Evolutionary conservation across 1,140 invertebrate species (phyloP).

Genomic region (Papilio polyxenes): DNA sequence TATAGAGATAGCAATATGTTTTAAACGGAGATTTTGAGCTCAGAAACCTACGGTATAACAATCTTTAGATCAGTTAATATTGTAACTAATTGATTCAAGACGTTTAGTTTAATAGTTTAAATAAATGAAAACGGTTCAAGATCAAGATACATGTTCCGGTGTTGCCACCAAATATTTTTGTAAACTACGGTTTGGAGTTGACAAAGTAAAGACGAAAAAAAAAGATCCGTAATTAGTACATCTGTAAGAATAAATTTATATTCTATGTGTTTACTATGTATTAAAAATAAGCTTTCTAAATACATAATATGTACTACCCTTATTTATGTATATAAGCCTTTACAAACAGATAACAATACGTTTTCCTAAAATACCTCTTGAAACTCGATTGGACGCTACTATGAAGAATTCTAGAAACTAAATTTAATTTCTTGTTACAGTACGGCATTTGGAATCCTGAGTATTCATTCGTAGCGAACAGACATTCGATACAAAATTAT

Average conservation of each 20-base stretch:
- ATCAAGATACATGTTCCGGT: no score
- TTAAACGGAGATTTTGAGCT: no score
- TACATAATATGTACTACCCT: not conserved
- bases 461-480: not conserved
- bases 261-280: not conserved
- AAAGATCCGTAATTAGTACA: no score
- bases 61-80: no score
- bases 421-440: constrained; percentile 18
- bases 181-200: no score
- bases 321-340: not conserved
- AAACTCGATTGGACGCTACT: constrained; percentile 4
- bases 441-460: constrained; percentile 2
- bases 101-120: no score
- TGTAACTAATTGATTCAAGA: no score
- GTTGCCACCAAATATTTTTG: no score
- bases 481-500: constrained; percentile 18
- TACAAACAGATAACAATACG: not conserved
- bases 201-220: no score
- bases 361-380: not conserved
- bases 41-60: no score
- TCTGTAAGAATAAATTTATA: not conserved
- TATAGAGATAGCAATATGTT: no score
- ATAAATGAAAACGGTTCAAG: no score
- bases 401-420: constrained; percentile 1
- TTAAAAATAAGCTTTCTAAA: not conserved